phyloP scores from a whole-genome alignment of 2,888 invertebrate genomes.

The Morinoia aosen region DNA sequence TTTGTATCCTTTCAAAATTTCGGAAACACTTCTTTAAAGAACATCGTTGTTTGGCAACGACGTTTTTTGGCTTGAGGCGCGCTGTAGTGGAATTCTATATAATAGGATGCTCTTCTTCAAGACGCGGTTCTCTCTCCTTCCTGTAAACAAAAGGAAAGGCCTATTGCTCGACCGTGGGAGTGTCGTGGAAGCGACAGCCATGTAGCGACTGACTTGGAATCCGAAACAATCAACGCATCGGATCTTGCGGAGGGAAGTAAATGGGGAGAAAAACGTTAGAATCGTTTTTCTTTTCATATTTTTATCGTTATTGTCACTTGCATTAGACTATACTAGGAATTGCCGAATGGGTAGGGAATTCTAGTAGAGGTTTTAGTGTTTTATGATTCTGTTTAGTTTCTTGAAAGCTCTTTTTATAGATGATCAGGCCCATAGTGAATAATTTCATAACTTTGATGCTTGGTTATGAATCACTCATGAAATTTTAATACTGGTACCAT shows the following conservation, averaged over 20 bases:
- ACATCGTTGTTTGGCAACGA: neutral
- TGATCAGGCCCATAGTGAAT: neutral
- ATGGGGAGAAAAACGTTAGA: neutral
- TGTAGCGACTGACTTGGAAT: neutral
- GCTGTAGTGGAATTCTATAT: neutral
- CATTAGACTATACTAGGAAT: neutral
- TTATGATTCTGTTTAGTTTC: neutral
- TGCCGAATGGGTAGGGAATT: neutral
- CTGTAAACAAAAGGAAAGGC: neutral
- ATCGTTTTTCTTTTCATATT: neutral
- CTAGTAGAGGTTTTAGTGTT: neutral
- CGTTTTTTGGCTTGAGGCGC: neutral
- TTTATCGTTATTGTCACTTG: neutral
- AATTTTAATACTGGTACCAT: neutral
- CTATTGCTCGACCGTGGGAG: conserved; percentile 4
- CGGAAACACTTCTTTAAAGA: neutral
- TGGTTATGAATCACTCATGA: neutral
- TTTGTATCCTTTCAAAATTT: neutral
- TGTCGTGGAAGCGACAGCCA: neutral
- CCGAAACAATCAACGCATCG: neutral
- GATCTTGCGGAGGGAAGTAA: neutral
- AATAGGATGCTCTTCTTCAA: neutral
- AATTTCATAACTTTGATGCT: neutral
- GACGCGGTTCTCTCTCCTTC: neutral
- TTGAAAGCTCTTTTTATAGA: neutral